phyloP scores from a whole-genome alignment of 2,888 invertebrate genomes.

The Cheilosia scutellata region DNA sequence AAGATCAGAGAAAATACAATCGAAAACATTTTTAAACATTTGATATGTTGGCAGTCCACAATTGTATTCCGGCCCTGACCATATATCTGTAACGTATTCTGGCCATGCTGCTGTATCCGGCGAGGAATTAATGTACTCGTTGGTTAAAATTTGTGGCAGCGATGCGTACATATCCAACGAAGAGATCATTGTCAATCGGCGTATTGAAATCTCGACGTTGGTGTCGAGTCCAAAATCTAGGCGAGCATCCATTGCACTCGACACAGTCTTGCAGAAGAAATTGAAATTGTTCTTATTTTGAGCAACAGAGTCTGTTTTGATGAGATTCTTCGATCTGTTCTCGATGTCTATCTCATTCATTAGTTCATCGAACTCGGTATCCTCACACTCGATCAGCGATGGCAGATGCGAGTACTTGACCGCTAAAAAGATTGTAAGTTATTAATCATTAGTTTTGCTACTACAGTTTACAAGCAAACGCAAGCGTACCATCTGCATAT shows the following conservation, averaged over 20 bases:
- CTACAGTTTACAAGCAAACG: slow-evolving; percentile 34
- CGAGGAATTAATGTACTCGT: slow-evolving; percentile 81
- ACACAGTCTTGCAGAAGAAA: slow-evolving; percentile 85
- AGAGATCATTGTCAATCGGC: slow-evolving; percentile 89
- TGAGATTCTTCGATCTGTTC: slow-evolving; percentile 86
- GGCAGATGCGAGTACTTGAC: slow-evolving; percentile 85
- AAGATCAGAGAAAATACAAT: slow-evolving; percentile 88
- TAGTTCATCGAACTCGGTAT: slow-evolving; percentile 92
- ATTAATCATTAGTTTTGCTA: slow-evolving; percentile 64
- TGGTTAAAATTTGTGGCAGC: slow-evolving; percentile 82
- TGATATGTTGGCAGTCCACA: slow-evolving; percentile 84
- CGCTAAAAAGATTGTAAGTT: slow-evolving; percentile 77
- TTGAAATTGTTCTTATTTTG: slow-evolving; percentile 83
- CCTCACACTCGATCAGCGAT: slow-evolving; percentile 91
- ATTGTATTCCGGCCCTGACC: slow-evolving; percentile 85
- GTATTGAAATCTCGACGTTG: slow-evolving; percentile 90
- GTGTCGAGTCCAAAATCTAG: slow-evolving; percentile 92
- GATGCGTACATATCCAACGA: slow-evolving; percentile 83
- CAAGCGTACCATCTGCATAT: slow-evolving; percentile 72
- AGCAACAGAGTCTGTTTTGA: slow-evolving; percentile 84
- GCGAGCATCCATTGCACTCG: slow-evolving; percentile 90
- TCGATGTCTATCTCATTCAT: slow-evolving; percentile 89
- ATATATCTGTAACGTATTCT: slow-evolving; percentile 84
- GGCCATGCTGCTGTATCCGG: slow-evolving; percentile 84
- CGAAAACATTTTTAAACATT: slow-evolving; percentile 89